Conservation (phyloP, 2,888 invertebrate species). For the Nebria brevicollis region DNA sequence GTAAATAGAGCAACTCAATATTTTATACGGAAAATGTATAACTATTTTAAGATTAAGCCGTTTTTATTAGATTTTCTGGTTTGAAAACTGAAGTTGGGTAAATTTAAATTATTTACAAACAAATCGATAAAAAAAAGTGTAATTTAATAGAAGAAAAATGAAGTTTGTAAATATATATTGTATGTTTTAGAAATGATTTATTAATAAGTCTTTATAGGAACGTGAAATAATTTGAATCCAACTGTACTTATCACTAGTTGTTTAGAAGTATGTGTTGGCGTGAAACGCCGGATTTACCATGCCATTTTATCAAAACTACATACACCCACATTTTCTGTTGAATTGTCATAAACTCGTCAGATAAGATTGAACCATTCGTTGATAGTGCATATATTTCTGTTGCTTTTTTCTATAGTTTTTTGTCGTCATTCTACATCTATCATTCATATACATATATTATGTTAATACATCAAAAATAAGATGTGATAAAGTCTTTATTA, state of each 20-base stretch:
- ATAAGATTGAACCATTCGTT: slow-evolving; percentile 48
- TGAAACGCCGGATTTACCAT: slow-evolving; percentile 38
- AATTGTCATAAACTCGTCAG: slow-evolving; percentile 58
- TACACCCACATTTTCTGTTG: slow-evolving; percentile 53
- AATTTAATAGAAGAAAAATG: too few species aligned
- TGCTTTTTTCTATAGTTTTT: not conserved
- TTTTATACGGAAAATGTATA: too few species aligned
- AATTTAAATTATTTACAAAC: too few species aligned
- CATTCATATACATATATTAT: not conserved
- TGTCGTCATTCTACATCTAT: not conserved
- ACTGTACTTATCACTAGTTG: slow-evolving; percentile 40
- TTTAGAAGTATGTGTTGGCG: slow-evolving; percentile 43
- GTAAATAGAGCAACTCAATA: too few species aligned
- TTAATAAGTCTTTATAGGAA: too few species aligned
- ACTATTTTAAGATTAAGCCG: too few species aligned
- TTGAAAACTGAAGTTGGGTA: too few species aligned
- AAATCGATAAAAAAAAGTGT: too few species aligned
- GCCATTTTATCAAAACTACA: slow-evolving; percentile 35
- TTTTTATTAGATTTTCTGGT: too few species aligned
- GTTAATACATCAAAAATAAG: not conserved
- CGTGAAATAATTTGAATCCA: slow-evolving; percentile 16
- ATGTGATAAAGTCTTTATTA: not conserved
- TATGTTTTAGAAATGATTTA: too few species aligned
- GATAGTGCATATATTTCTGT: not conserved
- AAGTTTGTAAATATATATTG: too few species aligned